Base-by-base conservation (phyloP, 92 coral and sea anemone genomes). In the Blastomussa wellsi region DNA sequence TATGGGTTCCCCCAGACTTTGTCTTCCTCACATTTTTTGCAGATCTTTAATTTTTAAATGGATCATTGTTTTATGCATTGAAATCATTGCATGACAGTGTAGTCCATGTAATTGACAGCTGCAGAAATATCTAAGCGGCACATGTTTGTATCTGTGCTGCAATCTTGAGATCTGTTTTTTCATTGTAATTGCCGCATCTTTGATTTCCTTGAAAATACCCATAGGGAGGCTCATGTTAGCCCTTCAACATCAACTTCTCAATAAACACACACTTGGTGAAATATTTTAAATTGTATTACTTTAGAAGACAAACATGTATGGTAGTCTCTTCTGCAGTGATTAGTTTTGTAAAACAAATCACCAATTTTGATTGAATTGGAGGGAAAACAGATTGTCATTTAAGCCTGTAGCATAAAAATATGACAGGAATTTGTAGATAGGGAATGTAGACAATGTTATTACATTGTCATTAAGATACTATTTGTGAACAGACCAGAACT, bases 401-500 rank as follows among this genome's bases (percentile, higher is more conserved):
- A 57, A 77, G 77, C 66, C 48, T n/a, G 88, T 82, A 90, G 81
- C 60, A 57, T 74, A 62, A 68, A 84, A 77, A 68, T 36, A 44
- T 36, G n/a, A 69, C 48, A 70, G 37, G 72, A 74, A 79, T 90
- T 90, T 93, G 95, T 91, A 92, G 98, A 92, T 94, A 94, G 78
- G 26, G 82, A 85, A 76, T 94, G 98, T 94, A 94, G 98, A 92
- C 92, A 94, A 79, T 72, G 66, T 84, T 84, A 26, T 64, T 80
- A 39, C 67, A 65, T 71, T 38, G 17, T 52, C 76, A 80, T 80
- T 35, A 80, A 52, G 69, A 73, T 59, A 44, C 51, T 83, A 74
- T 74, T 83, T 83, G 74, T 74, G 87, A 83, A 83, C 65, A 66
- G 87, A 74, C 87, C 68, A 75, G 87, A 83, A 62, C 44, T 39